Conservation (phyloP, 1,140 invertebrate species). For the Telenomus remus region DNA sequence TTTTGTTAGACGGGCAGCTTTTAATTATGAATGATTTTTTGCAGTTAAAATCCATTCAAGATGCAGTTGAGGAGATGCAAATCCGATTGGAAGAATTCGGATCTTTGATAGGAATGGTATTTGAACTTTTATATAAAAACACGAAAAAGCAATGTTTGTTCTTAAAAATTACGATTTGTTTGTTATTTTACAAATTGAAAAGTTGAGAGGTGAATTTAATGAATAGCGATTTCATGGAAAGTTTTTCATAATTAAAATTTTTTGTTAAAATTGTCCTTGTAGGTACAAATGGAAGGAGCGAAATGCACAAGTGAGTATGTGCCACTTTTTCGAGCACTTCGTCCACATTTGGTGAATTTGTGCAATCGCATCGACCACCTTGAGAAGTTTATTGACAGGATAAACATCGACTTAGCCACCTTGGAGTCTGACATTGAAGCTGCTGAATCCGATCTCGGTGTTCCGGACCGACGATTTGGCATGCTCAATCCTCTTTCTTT, state of each 20-base stretch:
- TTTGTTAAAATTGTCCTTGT: neutral
- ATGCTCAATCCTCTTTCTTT: conserved; percentile 58
- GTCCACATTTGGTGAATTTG: conserved; percentile 53
- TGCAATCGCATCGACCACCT: conserved; percentile 58
- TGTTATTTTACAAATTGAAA: too few species aligned
- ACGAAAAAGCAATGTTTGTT: too few species aligned
- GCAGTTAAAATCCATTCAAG: conserved; percentile 55
- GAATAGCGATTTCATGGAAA: neutral
- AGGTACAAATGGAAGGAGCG: conserved; percentile 58
- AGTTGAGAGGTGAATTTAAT: too few species aligned
- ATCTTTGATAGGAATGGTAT: conserved; percentile 61
- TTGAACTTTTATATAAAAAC: too few species aligned
- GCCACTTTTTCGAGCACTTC: conserved; percentile 43
- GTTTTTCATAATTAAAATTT: too few species aligned
- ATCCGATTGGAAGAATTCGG: conserved; percentile 62
- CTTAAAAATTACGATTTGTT: too few species aligned
- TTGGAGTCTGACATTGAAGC: conserved; percentile 58
- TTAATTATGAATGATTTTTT: conserved; percentile 22
- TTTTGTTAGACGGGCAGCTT: too few species aligned
- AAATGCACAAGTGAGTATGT: conserved; percentile 54
- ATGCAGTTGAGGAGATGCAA: conserved; percentile 63
- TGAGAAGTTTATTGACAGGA: conserved; percentile 50
- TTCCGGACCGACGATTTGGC: conserved; percentile 49
- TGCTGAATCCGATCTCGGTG: conserved; percentile 46
- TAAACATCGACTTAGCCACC: conserved; percentile 49